phyloP scores from a whole-genome alignment of 2,113 vertebrate species.

The Saguinus midas region DNA sequence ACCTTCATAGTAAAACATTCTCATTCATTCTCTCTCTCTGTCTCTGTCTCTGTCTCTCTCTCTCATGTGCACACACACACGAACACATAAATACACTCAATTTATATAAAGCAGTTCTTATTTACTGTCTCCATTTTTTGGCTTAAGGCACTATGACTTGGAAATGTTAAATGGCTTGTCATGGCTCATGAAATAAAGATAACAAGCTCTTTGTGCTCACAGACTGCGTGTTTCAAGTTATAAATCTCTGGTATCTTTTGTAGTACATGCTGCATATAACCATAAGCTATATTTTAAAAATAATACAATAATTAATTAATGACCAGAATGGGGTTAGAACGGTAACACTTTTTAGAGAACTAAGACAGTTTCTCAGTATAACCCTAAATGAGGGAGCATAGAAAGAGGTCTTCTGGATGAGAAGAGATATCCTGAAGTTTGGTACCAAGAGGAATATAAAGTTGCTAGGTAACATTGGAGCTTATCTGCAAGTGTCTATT shows the following conservation, averaged over 20 bases:
- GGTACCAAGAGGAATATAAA: not conserved
- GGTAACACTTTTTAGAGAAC: not conserved
- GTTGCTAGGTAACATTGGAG: not conserved
- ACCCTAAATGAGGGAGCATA: not conserved
- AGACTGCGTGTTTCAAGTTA: not conserved
- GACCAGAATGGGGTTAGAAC: not conserved
- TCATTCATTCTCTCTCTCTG: not conserved
- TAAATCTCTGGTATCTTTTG: not conserved
- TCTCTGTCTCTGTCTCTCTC: too few relatives aligned
- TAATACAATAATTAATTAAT: not conserved
- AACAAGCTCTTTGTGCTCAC: not conserved
- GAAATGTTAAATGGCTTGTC: not conserved
- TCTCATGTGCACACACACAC: not conserved
- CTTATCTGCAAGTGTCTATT: not conserved
- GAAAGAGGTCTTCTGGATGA: not conserved
- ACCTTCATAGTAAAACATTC: too few relatives aligned
- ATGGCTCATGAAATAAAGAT: not conserved
- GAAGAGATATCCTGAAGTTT: not conserved
- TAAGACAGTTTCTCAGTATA: not conserved
- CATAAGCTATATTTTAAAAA: not conserved
- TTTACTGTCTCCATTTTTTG: not conserved
- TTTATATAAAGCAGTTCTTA: not conserved
- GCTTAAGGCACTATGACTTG: not conserved
- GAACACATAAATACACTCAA: not conserved
- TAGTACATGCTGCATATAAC: not conserved